These are phyloP conservation scores for Arctopsyche grandis DNA, from an alignment of 1,140 invertebrate genomes.

Conservation along the genomic window DNA sequence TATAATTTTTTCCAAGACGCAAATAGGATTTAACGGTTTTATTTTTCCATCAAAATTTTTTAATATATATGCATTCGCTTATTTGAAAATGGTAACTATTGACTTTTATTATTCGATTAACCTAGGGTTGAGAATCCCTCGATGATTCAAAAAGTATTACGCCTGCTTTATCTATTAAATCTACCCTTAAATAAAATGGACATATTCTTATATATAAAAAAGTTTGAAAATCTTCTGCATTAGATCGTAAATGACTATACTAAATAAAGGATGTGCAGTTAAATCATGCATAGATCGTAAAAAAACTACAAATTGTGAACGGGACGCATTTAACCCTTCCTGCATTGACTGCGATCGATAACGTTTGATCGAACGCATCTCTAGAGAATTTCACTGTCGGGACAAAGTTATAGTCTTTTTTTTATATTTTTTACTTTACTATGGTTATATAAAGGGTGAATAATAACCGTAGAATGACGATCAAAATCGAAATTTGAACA, in stretches of 20 bases:
- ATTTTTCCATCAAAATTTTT: too few relatives aligned
- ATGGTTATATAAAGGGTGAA: conserved; percentile 27
- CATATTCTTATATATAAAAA: too few relatives aligned
- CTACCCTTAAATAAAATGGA: too few relatives aligned
- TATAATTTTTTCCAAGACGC: background rate
- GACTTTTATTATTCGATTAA: too few relatives aligned
- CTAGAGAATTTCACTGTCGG: background rate
- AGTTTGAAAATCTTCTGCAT: background rate
- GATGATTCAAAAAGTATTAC: too few relatives aligned
- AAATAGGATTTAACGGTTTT: background rate
- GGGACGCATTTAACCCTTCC: conserved; percentile 8
- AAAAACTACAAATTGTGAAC: conserved; percentile 43
- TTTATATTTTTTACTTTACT: background rate
- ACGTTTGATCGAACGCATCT: background rate
- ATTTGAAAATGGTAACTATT: too few relatives aligned
- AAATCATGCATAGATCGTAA: conserved; percentile 32
- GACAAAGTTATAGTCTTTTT: background rate
- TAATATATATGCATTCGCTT: too few relatives aligned
- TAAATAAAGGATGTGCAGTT: background rate
- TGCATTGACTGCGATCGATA: conserved; percentile 9
- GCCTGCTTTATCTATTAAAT: too few relatives aligned
- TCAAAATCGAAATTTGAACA: conserved; percentile 38
- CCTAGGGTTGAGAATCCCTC: too few relatives aligned
- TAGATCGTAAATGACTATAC: background rate
- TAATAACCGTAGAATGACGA: conserved; percentile 47